phyloP scores from a whole-genome alignment of 2,888 invertebrate species.

The Diadegma fenestrale region DNA sequence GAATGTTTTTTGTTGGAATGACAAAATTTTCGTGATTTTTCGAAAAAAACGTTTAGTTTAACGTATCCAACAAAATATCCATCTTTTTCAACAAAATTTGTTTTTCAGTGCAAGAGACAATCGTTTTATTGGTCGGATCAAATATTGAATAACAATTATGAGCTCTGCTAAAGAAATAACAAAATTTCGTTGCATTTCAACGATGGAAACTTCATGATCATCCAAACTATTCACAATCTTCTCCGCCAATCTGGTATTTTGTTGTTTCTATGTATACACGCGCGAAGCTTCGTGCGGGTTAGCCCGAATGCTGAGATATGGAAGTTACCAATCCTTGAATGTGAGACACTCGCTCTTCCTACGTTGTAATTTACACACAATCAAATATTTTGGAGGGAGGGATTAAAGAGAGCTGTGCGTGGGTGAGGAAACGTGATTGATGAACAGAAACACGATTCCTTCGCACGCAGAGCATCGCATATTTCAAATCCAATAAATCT shows the following conservation, averaged over 20 bases:
- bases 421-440: slow-evolving; percentile 50
- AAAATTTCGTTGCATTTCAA: no score
- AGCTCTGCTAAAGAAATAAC: no score
- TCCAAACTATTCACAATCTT: slow-evolving; percentile 12
- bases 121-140: no score
- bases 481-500: slow-evolving; percentile 5
- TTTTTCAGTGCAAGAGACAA: no score
- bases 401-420: slow-evolving; percentile 36
- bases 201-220: no score
- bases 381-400: slow-evolving; percentile 51
- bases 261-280: background rate
- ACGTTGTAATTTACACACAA: slow-evolving; percentile 66
- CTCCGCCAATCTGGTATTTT: background rate
- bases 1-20: no score
- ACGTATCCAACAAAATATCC: no score
- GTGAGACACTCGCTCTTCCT: slow-evolving; percentile 47
- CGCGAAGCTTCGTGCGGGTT: background rate
- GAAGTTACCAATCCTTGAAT: slow-evolving; percentile 46
- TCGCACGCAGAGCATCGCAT: background rate
- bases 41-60: no score
- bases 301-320: background rate
- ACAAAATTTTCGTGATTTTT: no score
- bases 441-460: slow-evolving; percentile 11
- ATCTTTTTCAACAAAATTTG: no score
- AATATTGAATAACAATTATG: no score